Evolutionary conservation across 2,797 vertebrate species (phyloP).

Genomic region (Coregonus ussuriensis): DNA sequence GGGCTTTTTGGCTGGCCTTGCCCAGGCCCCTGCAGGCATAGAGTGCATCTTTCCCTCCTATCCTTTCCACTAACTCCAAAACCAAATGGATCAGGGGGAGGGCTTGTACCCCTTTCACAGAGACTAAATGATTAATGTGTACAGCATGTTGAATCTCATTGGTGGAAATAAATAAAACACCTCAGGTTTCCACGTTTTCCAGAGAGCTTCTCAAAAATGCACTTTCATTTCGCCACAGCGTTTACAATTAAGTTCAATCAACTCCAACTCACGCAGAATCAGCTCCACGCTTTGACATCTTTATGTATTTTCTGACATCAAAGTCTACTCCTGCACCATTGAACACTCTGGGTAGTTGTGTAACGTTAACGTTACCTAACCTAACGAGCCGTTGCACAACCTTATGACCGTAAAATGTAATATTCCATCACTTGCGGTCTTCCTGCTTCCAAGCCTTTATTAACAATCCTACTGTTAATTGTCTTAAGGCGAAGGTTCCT

Average conservation of each 20-base stretch:
- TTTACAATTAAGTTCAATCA: conserved; percentile 41
- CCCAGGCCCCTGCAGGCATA: conserved; percentile 8
- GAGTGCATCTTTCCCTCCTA: conserved; percentile 14
- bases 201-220: conserved; percentile 34
- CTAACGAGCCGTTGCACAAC: neutral
- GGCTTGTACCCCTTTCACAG: conserved; percentile 54
- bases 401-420: neutral
- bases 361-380: neutral
- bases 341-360: conserved; percentile 3
- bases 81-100: conserved; percentile 31
- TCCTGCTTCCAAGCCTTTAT: neutral
- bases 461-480: neutral
- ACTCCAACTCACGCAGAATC: conserved; percentile 15
- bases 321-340: conserved; percentile 22
- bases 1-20: conserved; percentile 12
- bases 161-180: conserved; percentile 60
- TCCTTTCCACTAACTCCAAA: conserved; percentile 10
- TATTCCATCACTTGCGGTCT: neutral
- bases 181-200: conserved; percentile 41
- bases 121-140: conserved; percentile 63
- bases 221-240: conserved; percentile 35
- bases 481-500: too few relatives aligned
- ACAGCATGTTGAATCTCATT: conserved; percentile 53
- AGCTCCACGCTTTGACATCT: conserved; percentile 10
- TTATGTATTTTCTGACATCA: conserved; percentile 18